Conservation (phyloP, 2,797 vertebrate species). For the Alauda arvensis region DNA sequence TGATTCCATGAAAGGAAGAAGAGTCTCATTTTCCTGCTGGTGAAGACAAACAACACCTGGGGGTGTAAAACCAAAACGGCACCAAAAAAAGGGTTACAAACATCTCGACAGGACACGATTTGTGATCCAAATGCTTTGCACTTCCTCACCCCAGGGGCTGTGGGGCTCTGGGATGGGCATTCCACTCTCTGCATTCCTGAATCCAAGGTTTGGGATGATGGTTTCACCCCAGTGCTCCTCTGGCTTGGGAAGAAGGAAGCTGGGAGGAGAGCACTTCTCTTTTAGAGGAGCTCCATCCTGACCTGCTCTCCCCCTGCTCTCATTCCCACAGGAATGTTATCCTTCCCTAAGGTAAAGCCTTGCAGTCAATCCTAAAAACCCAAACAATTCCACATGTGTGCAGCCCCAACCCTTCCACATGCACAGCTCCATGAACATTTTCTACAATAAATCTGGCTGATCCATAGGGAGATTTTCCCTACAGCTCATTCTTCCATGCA, state of each 20-base stretch:
- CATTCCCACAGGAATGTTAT: neutral
- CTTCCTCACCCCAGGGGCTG: too few relatives aligned
- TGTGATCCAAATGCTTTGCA: too few relatives aligned
- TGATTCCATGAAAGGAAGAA: neutral
- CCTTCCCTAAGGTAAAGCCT: neutral
- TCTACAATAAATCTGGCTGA: neutral
- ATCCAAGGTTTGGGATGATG: neutral
- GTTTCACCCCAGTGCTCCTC: neutral
- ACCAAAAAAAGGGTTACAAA: neutral
- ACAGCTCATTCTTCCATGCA: neutral
- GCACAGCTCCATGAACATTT: neutral
- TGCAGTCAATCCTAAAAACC: neutral
- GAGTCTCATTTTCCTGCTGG: neutral
- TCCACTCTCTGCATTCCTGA: rapidly evolving
- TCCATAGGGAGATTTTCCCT: neutral
- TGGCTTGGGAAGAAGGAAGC: neutral
- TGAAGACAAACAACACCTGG: neutral
- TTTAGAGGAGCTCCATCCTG: neutral
- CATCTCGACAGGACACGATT: neutral
- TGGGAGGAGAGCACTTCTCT: too few relatives aligned
- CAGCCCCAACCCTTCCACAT: rapidly evolving
- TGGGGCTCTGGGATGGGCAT: neutral
- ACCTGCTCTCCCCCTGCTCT: neutral
- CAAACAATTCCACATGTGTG: rapidly evolving
- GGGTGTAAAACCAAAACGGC: neutral